Percentiles rank a stretch among this genome's conserved stretches.
Evolutionary conservation across 2,113 vertebrate species (phyloP).

Genomic region (Charina bottae): DNA sequence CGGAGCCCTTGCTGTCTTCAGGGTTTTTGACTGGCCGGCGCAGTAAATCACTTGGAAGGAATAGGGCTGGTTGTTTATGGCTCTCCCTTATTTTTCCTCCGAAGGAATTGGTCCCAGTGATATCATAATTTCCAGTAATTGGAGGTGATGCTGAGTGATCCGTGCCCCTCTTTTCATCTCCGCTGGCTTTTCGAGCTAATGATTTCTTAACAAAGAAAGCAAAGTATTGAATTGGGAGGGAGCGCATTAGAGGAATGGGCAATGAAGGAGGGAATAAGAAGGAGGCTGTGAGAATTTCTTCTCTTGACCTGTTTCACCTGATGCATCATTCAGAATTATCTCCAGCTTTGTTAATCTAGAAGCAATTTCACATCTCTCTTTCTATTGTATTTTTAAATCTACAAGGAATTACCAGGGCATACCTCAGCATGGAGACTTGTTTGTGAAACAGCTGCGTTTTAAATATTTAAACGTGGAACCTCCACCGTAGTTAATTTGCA

Average conservation of each 20-base stretch:
- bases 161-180: background rate
- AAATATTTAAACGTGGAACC: no score
- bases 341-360: no score
- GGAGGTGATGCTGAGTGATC: background rate
- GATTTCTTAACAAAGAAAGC: background rate
- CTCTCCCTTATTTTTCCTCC: background rate
- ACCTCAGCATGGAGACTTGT: no score
- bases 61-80: conserved; percentile 12
- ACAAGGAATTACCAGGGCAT: no score
- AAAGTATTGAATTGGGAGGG: background rate
- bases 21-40: background rate
- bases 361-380: no score
- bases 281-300: background rate
- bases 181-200: background rate
- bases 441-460: no score
- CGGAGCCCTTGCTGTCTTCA: background rate
- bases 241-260: no score
- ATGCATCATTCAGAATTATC: no score
- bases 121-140: conserved; percentile 1
- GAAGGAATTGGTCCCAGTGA: background rate
- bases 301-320: no score
- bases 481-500: no score
- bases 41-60: conserved; percentile 3
- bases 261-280: no score
- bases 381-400: no score